A percentile compares a stretch with the other conserved stretches of the same genome.
phyloP scores from a whole-genome alignment of 92 coral and sea anemone species.

The Phenganax stokvisi region DNA sequence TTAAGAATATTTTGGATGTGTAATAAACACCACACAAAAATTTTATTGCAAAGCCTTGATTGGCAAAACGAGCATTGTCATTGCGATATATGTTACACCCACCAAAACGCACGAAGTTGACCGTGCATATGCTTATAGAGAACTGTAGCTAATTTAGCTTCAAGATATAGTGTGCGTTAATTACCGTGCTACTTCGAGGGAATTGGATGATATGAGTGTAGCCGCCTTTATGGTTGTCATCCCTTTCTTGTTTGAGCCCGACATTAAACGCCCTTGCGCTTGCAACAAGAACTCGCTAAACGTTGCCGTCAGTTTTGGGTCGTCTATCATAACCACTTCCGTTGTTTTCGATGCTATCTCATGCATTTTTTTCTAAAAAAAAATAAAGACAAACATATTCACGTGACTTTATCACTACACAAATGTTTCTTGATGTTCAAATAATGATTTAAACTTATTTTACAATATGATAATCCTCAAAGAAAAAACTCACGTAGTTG shows the following conservation, averaged over 20 bases:
- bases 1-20: no score
- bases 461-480: not conserved
- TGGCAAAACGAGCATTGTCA: no score
- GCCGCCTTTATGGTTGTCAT: not conserved
- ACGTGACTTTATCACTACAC: no score
- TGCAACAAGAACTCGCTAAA: not conserved
- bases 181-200: not conserved
- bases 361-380: slow-evolving; percentile 33
- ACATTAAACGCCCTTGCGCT: not conserved
- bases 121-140: no score
- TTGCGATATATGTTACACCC: no score
- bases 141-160: no score
- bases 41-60: no score
- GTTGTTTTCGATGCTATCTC: slow-evolving; percentile 19
- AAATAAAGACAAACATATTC: not conserved
- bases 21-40: no score
- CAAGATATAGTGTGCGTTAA: no score
- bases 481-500: slow-evolving; percentile 29
- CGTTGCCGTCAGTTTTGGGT: slow-evolving; percentile 16
- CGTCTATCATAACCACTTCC: slow-evolving; percentile 46
- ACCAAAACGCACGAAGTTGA: no score
- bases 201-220: not conserved
- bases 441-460: no score
- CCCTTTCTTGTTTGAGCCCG: not conserved
- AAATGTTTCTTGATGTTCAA: no score